Base-by-base conservation (phyloP, 1,140 invertebrate species). In the Ceratina calcarata region DNA sequence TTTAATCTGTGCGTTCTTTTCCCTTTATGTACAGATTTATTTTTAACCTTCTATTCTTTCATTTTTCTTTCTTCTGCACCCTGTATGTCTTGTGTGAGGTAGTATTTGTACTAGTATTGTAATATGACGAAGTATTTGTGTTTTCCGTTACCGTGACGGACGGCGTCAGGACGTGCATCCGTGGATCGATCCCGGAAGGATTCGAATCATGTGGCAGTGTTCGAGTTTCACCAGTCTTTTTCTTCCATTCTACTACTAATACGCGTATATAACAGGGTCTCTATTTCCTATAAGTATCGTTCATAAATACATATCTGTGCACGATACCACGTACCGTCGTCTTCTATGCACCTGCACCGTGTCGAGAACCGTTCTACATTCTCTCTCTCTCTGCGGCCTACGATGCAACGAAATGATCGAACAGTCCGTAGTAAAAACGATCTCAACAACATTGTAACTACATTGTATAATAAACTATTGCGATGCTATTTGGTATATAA, bases 51-150 rank as follows among this genome's bases (percentile, higher is more conserved):
- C 24, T 13, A 22, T 64, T 64, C 0, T 32, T 55, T 60, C 60
- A 51, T 58, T 60, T 27, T 27, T 37, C 85, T 85, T 70, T 72
- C 88, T 81, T 86, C 89, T 89, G 90, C 91, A 92, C 92, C 91
- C 91, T 93, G 91, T 93, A 91, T 89, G 86, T 91, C 86, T 88
- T 92, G 87, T 89, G 87, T 92, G 91, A 93, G 91, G 91, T 92
- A 93, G 89, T 80, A 91, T 92, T 92, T 93, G 91, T 92, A 92
- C 91, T 92, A 89, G 85, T 89, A 45, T 81, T 86, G 68, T 60
- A n/a, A 45, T 70, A 70, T 89, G 82, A 87, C 89, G 81, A 88
- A 90, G 80, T 82, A 87, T 89, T 4, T 57, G 3, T 84, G 76
- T 89, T 70, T 88, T 89, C 81, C 73, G 60, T 86, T 86, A 84